Evolutionary conservation across 2,113 vertebrate species (phyloP).

Genomic region (Odocoileus hemionus): DNA sequence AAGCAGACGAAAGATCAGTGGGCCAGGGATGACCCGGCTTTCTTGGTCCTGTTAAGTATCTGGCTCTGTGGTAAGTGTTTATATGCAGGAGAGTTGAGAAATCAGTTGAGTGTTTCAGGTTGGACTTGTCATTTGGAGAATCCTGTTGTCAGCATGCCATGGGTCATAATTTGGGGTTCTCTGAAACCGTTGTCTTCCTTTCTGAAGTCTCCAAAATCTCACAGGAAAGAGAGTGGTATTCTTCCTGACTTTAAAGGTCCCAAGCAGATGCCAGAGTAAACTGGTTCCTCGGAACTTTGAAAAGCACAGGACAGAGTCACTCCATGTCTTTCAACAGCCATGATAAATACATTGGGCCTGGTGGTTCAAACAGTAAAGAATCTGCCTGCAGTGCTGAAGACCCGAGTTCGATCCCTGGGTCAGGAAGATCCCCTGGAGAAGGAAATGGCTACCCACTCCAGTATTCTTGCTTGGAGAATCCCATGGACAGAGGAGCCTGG

Average conservation of each 20-base stretch:
- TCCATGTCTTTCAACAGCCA: neutral
- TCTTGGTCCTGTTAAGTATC: conserved; percentile 93
- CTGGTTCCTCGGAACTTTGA: neutral
- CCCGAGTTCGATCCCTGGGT: neutral
- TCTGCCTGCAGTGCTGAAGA: neutral
- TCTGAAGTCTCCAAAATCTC: neutral
- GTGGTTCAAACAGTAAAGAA: neutral
- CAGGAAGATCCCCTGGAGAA: neutral
- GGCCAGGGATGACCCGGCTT: conserved; percentile 97
- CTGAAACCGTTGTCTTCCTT: neutral
- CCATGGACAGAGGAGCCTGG: neutral
- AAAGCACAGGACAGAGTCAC: neutral
- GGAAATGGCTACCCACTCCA: neutral
- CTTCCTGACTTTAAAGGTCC: neutral
- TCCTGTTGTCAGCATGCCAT: neutral
- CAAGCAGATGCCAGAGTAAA: neutral
- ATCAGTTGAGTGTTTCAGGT: neutral
- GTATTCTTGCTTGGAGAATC: neutral
- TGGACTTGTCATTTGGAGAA: neutral
- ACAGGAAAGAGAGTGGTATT: neutral
- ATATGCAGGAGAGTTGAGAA: neutral
- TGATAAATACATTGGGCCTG: neutral
- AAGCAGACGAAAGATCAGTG: conserved; percentile 99
- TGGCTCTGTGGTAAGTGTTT: conserved; percentile 93
- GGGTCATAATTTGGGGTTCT: neutral